These are phyloP conservation scores for Gallinago media DNA, from an alignment of 2,113 vertebrate genomes.

Conservation along the genomic window DNA sequence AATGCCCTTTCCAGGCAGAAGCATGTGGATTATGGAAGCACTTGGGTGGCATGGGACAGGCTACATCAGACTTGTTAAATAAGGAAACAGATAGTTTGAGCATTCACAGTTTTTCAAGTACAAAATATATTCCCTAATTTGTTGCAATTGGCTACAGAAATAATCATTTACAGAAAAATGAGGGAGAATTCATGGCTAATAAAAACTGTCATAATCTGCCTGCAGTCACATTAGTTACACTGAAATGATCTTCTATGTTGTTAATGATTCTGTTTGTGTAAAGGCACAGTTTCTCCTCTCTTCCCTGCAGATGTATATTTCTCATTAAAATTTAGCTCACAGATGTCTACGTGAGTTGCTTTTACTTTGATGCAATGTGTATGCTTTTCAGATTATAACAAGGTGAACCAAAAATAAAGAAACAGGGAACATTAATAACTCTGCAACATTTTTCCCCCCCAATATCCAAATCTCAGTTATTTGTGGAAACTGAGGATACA, in stretches of 20 bases:
- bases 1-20: background rate
- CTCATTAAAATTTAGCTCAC: constrained; percentile 28
- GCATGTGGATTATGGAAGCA: background rate
- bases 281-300: background rate
- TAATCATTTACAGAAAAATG: constrained; percentile 19
- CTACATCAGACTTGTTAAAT: background rate
- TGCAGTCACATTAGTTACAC: constrained; percentile 11
- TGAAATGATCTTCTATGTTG: background rate
- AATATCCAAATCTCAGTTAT: background rate
- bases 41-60: background rate
- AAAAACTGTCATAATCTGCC: background rate
- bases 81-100: background rate
- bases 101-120: background rate
- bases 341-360: background rate
- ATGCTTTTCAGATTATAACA: background rate
- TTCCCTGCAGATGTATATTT: constrained; percentile 2
- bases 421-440: background rate
- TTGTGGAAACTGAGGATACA: background rate
- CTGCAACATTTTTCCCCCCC: background rate
- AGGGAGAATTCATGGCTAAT: background rate
- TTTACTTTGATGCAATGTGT: background rate
- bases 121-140: background rate
- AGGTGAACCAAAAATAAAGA: background rate
- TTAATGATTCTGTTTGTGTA: constrained; percentile 21
- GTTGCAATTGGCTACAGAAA: background rate